Evolutionary conservation across 2,797 vertebrate species (phyloP), one percentile per base, ranked within the genome.

Genomic region (Diglossa cyanea): DNA sequence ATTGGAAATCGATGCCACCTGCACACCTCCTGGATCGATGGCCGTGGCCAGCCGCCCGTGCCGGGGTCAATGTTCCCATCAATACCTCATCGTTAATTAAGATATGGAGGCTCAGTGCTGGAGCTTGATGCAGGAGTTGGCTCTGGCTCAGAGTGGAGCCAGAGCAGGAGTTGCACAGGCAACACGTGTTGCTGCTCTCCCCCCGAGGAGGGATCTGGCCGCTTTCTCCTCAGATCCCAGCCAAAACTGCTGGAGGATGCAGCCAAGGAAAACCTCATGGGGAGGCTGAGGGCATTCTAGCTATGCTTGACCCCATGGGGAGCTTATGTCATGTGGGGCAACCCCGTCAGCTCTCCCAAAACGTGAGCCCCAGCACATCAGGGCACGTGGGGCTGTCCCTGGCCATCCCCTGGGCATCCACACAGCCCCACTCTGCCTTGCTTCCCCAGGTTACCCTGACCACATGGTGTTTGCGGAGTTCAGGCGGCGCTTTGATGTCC

Each of bases 381-480:
- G 55, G 33, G n/a, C 75, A 40, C 0, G 0, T 2, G 1, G n/a
- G 26, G 39, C 30, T 86, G 54, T 68, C 11, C 30, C 30, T 0
- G 0, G 20, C 66, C 35, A 7, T 60, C 25, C n/a, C 58, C 28
- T 0, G 2, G 65, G 17, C 3, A 0, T 28, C 79, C 51, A 25
- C 9, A 5, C 13, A 62, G 31, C 33, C 7, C 53, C 10, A 0
- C 25, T 78, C 5, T 86, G 75, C 47, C 16, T 77, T 31, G 6
- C 12, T 71, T 31, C 54, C 53, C 67, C 78, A 99, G 99, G 99
- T 60, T 99, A 99, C 91, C 99, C 99, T 0, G 99, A 99, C 97
- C 99, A 99, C 98, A 98, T 99, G 99, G 99, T 99, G 45, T 99
- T 99, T 88, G 99, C 99, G 0, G 99, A 99, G 97, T 99, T 99